Conservation (phyloP, 1,140 invertebrate genomes). For the Radopholus similis region DNA sequence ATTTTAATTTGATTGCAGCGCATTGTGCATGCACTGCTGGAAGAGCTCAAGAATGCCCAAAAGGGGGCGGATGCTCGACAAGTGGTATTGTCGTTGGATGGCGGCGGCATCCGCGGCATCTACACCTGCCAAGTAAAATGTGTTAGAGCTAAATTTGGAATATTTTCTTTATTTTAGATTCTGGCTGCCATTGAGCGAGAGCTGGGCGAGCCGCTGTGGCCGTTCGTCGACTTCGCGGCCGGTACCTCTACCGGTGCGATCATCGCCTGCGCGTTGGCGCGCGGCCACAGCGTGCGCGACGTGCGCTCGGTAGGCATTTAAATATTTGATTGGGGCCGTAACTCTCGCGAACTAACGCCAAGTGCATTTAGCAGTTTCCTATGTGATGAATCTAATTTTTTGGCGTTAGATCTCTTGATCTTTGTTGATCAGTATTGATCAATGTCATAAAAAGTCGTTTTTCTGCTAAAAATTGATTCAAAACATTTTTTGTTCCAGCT, state of each 20-base stretch:
- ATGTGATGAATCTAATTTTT: too few relatives aligned
- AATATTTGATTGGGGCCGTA: neutral
- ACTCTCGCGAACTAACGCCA: too few relatives aligned
- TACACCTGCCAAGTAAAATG: constrained; percentile 32
- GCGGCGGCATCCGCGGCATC: constrained; percentile 54
- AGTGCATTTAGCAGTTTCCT: too few relatives aligned
- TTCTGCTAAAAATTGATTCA: too few relatives aligned
- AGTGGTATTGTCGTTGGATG: constrained; percentile 54
- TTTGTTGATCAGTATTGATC: too few relatives aligned
- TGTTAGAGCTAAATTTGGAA: neutral
- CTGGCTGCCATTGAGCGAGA: constrained; percentile 49
- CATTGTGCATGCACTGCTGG: constrained; percentile 46
- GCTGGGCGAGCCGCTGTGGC: constrained; percentile 47
- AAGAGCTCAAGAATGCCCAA: constrained; percentile 24
- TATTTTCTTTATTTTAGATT: constrained; percentile 37
- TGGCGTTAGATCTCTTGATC: too few relatives aligned
- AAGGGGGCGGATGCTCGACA: constrained; percentile 34
- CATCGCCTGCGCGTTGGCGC: constrained; percentile 72
- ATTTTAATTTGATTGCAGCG: too few relatives aligned
- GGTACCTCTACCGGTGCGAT: constrained; percentile 96
- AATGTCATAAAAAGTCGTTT: too few relatives aligned
- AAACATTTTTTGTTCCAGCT: constrained; percentile 18
- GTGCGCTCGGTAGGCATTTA: neutral
- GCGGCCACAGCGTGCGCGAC: constrained; percentile 19
- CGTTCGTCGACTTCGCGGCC: constrained; percentile 85